Base-by-base conservation (phyloP, 1,140 invertebrate genomes). In the Pomacea maculata region DNA sequence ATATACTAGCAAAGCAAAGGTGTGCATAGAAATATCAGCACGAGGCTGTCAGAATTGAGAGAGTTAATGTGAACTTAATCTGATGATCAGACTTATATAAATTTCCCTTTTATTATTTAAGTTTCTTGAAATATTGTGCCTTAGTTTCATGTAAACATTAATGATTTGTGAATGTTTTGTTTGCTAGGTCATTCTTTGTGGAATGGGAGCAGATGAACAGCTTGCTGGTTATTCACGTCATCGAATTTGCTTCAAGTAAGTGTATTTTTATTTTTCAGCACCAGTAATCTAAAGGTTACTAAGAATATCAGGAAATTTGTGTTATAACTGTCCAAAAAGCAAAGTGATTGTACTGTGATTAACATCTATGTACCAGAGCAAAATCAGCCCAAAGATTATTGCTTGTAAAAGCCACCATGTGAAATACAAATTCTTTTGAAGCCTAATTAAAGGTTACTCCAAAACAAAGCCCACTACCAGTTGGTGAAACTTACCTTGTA, bases 121-220 rank as follows among this genome's bases (percentile, higher is more conserved):
- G 17, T 67, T 78, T 29, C 45, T 21, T 70, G 6, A 34, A 15
- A 25, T 12, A 73, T 73, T 14, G 15, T 73, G 9, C 8, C 8
- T 73, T 29, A 17, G 11, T 52, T 9, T 29, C 55, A 19, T 75
- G 54, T 61, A 14, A 61, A 14, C 57, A 61, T 61, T 61, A 6
- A 11, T 61, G 57, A 6, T 61, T 61, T 55, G 5, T 70, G 29
- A 64, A 77, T 61, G 75, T 78, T 52, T 75, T 71, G 4, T 52
- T 72, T 78, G 82, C 34, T 85, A 95, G 95, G 93, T 98, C n/a
- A 90, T 98, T 75, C 90, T 99, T 72, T 91, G 96, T 86, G 98
- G 98, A 54, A 97, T 96, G 93, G 98, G 98, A 21, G 97, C 98
- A 29, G 98, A 99, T 94, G 98, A 99, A 93, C 93, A 98, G 86